phyloP scores from a whole-genome alignment of 2,797 vertebrate genomes.

The Pangasius mekongensis region DNA sequence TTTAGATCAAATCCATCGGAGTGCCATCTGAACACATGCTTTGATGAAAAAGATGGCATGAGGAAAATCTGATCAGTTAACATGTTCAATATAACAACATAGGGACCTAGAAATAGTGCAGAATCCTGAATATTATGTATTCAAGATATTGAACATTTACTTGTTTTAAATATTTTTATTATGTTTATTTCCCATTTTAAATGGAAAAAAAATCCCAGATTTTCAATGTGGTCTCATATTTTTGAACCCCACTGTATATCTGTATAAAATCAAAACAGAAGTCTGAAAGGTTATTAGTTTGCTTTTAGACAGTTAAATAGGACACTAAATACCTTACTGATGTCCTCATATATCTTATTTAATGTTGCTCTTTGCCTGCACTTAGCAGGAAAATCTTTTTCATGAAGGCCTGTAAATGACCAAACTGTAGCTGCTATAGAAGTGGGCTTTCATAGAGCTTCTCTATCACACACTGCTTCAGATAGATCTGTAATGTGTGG shows the following conservation, averaged over 20 bases:
- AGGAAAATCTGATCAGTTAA: not conserved
- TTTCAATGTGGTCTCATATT: too few species aligned
- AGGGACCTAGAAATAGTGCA: too few species aligned
- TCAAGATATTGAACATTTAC: not conserved
- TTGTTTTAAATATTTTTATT: not conserved
- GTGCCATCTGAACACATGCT: not conserved
- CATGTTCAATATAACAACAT: not conserved
- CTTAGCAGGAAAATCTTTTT: slow-evolving; percentile 1
- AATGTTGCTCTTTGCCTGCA: not conserved
- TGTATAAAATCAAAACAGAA: not conserved
- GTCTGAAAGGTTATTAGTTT: not conserved
- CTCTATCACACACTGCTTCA: not conserved
- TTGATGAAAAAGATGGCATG: not conserved
- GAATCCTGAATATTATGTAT: not conserved
- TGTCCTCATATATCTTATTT: not conserved
- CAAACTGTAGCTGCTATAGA: not conserved
- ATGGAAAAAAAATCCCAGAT: not conserved
- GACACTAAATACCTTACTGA: not conserved
- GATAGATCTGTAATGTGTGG: not conserved
- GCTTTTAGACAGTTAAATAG: not conserved
- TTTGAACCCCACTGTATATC: not conserved
- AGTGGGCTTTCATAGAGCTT: not conserved
- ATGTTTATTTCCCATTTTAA: not conserved
- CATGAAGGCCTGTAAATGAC: not conserved
- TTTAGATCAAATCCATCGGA: not conserved